These are phyloP conservation scores for Alouatta palliata DNA, from an alignment of 2,113 vertebrate species.

Conservation along the genomic window DNA sequence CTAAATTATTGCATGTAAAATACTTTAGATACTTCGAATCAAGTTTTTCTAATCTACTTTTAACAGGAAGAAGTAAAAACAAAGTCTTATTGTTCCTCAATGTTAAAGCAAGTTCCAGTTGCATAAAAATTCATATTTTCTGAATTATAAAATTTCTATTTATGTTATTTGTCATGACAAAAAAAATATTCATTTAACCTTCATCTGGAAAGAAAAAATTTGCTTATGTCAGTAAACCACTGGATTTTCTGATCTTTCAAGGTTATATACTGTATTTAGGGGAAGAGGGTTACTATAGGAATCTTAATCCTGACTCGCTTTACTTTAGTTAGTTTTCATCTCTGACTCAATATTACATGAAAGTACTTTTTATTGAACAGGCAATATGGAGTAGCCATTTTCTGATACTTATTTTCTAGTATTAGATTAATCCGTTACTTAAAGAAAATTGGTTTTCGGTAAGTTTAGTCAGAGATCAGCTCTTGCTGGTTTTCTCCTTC, in stretches of 20 bases:
- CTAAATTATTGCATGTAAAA: neutral
- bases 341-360: slow-evolving; percentile 17
- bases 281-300: neutral
- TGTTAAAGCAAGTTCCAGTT: slow-evolving; percentile 16
- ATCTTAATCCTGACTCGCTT: neutral
- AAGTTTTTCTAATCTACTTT: neutral
- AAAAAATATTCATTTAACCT: neutral
- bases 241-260: neutral
- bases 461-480: neutral
- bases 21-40: neutral
- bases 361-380: neutral
- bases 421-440: slow-evolving; percentile 57
- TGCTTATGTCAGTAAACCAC: neutral
- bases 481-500: neutral
- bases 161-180: neutral
- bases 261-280: neutral
- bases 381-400: slow-evolving; percentile 14
- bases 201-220: neutral
- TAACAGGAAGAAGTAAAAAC: neutral
- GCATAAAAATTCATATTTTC: neutral
- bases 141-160: slow-evolving; percentile 5
- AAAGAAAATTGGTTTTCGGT: slow-evolving; percentile 33
- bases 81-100: neutral
- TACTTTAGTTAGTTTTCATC: slow-evolving; percentile 19
- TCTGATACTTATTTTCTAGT: slow-evolving; percentile 45